These are phyloP conservation scores for Plestiodon gilberti DNA, from an alignment of 2,113 vertebrate genomes.

Conservation along the genomic window DNA sequence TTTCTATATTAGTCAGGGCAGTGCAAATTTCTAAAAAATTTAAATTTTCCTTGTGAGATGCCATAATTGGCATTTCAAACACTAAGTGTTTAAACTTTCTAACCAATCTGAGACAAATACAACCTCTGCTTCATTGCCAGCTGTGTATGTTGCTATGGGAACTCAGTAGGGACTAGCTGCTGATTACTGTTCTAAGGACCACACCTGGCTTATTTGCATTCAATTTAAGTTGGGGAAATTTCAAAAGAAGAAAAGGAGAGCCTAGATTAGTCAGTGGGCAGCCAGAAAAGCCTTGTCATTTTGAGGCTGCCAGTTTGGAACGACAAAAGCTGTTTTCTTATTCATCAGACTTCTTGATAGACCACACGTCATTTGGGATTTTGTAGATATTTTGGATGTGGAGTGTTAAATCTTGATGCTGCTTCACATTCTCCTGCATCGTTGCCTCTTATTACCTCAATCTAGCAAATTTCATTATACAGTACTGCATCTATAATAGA, in stretches of 20 bases:
- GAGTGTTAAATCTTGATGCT: constrained; percentile 11
- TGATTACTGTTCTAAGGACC: constrained; percentile 67
- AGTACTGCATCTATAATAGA: constrained; percentile 30
- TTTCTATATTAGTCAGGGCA: constrained; percentile 58
- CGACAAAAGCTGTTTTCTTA: constrained; percentile 45
- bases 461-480: constrained; percentile 35
- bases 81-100: constrained; percentile 68
- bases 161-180: constrained; percentile 66
- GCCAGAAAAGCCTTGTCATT: constrained; percentile 62
- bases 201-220: constrained; percentile 80
- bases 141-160: constrained; percentile 74
- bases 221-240: constrained; percentile 72
- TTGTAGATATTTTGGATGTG: constrained; percentile 18
- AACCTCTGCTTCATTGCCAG: constrained; percentile 60
- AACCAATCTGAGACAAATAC: constrained; percentile 58
- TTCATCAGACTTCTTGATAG: constrained; percentile 29
- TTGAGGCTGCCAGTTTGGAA: constrained; percentile 45
- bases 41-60: constrained; percentile 47
- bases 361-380: constrained; percentile 39
- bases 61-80: constrained; percentile 61
- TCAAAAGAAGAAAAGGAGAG: constrained; percentile 67
- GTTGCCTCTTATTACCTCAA: constrained; percentile 26
- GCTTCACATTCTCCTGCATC: constrained; percentile 20
- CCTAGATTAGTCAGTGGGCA: constrained; percentile 23
- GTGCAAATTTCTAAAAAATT: constrained; percentile 51